phyloP scores from a whole-genome alignment of 2,797 vertebrate genomes.

The Coregonus sp. region DNA sequence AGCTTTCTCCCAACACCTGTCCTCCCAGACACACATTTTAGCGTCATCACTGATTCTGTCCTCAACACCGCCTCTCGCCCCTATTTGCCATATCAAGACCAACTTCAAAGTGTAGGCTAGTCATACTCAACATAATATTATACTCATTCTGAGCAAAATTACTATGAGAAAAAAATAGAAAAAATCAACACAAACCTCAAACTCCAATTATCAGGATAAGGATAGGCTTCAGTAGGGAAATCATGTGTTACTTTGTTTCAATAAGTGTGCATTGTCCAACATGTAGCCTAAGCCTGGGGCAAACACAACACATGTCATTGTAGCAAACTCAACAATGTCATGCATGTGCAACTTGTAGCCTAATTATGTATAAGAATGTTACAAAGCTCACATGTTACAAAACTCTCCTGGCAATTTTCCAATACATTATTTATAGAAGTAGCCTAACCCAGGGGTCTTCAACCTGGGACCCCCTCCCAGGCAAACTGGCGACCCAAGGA shows the following conservation, averaged over 20 bases:
- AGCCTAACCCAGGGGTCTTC: too few relatives aligned
- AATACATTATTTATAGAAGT: background rate
- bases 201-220: background rate
- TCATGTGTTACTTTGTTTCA: background rate
- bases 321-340: background rate
- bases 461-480: too few relatives aligned
- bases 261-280: background rate
- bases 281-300: background rate
- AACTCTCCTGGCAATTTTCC: background rate
- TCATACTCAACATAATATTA: background rate
- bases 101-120: too few relatives aligned
- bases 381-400: background rate
- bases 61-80: too few relatives aligned
- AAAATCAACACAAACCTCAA: background rate
- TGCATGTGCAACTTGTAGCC: background rate
- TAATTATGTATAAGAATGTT: background rate
- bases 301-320: background rate
- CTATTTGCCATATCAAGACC: too few relatives aligned
- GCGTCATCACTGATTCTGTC: too few relatives aligned
- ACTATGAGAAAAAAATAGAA: background rate
- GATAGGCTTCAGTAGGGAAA: background rate
- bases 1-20: too few relatives aligned
- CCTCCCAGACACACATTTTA: too few relatives aligned
- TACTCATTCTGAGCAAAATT: background rate
- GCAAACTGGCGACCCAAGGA: too few relatives aligned